phyloP scores from a whole-genome alignment of 2,797 vertebrate genomes.

The Telmatherina bonti region DNA sequence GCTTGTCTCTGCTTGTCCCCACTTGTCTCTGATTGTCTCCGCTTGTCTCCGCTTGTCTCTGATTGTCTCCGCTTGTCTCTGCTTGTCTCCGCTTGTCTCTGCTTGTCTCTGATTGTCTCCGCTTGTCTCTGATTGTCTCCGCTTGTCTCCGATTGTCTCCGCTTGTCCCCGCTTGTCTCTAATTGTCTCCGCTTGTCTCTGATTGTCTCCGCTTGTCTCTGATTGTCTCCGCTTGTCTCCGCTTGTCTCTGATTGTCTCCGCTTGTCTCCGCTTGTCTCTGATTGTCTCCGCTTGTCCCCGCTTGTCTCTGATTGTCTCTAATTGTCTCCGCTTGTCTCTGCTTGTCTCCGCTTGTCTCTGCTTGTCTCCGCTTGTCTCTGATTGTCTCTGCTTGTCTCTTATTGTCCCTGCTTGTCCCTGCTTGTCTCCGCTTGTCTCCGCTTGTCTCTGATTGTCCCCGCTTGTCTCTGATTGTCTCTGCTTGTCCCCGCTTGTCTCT shows the following conservation, averaged over 20 bases:
- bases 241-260: neutral
- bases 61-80: neutral
- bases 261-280: constrained; percentile 24
- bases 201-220: constrained; percentile 24
- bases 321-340: neutral
- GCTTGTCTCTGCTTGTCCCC: constrained; percentile 14
- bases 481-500: constrained; percentile 14
- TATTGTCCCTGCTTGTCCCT: neutral
- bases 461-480: neutral
- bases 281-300: constrained; percentile 14
- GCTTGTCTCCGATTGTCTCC: constrained; percentile 14
- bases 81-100: constrained; percentile 24
- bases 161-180: constrained; percentile 29
- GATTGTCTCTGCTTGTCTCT: constrained; percentile 2
- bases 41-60: constrained; percentile 28
- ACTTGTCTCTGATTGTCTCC: constrained; percentile 59
- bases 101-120: constrained; percentile 14
- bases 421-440: constrained; percentile 23
- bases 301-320: too few relatives aligned
- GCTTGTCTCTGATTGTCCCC: constrained; percentile 14
- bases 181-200: neutral
- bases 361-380: constrained; percentile 24
- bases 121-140: neutral
- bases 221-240: constrained; percentile 14
- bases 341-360: constrained; percentile 14